Conservation (phyloP, 1,140 invertebrate species). For the Drosophila kurseongensis region DNA sequence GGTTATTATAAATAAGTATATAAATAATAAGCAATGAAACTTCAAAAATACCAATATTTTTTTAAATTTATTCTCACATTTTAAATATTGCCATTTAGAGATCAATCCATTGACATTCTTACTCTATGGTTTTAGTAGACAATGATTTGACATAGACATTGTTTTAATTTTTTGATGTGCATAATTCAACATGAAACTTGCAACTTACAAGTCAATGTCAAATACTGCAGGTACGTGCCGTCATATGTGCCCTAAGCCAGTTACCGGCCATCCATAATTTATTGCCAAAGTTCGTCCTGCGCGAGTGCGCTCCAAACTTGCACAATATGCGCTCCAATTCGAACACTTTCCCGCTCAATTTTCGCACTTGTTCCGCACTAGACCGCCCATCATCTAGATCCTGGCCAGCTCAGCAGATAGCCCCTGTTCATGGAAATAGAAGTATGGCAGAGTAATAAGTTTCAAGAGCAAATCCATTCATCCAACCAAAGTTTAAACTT, state of each 20-base stretch:
- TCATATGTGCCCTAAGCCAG: conserved; percentile 38
- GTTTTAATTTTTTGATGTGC: neutral
- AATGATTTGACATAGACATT: neutral
- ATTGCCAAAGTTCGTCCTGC: conserved; percentile 65
- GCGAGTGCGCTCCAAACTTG: conserved; percentile 65
- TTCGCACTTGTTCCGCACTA: conserved; percentile 47
- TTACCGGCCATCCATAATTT: conserved; percentile 65
- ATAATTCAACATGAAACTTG: conserved; percentile 13
- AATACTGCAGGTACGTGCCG: conserved; percentile 11
- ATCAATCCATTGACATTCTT: too few species aligned
- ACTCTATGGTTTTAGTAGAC: too few species aligned
- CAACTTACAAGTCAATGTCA: conserved; percentile 23
- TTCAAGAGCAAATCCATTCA: conserved; percentile 55
- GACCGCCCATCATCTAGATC: conserved; percentile 2
- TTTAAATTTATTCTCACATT: too few species aligned
- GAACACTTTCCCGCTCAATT: conserved; percentile 53
- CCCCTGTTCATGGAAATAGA: conserved; percentile 30
- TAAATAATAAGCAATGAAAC: too few species aligned
- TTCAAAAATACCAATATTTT: too few species aligned
- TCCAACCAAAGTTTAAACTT: conserved; percentile 41
- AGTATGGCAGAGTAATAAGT: conserved; percentile 35
- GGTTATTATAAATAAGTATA: too few species aligned
- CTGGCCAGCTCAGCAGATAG: conserved; percentile 7
- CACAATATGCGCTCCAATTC: conserved; percentile 57
- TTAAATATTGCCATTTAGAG: too few species aligned